Conservation (phyloP, 2,113 vertebrate species). For the Sorex araneus region DNA sequence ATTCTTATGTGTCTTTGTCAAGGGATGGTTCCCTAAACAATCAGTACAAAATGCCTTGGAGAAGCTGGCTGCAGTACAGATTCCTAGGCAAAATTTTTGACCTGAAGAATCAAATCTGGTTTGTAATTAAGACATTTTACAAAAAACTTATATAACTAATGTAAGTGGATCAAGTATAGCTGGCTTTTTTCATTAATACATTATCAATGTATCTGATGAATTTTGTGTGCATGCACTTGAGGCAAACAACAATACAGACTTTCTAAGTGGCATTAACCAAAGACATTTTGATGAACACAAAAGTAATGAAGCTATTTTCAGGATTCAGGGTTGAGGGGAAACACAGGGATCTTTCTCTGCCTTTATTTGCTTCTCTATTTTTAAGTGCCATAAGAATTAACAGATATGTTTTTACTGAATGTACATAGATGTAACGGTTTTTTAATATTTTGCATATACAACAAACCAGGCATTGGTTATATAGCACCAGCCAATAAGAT, state of each 20-base stretch:
- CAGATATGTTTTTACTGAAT: not conserved
- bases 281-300: conserved; percentile 10
- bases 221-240: conserved; percentile 15
- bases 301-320: conserved; percentile 35
- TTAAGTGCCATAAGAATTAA: not conserved
- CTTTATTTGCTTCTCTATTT: conserved; percentile 34
- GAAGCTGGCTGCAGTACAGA: conserved; percentile 14
- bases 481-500: not conserved
- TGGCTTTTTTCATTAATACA: conserved; percentile 36
- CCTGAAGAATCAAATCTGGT: conserved; percentile 39
- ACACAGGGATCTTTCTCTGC: not conserved
- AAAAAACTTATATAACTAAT: too few species aligned
- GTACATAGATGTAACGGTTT: too few species aligned
- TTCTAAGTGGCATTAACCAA: conserved; percentile 43
- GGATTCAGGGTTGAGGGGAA: not conserved
- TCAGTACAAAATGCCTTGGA: not conserved
- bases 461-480: not conserved
- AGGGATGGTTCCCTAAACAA: conserved; percentile 11
- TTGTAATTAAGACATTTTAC: conserved; percentile 51
- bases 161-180: not conserved
- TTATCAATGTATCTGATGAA: not conserved
- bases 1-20: not conserved
- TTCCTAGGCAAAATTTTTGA: not conserved
- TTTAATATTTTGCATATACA: not conserved
- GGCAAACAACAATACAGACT: conserved; percentile 41